Evolutionary conservation across 2,113 vertebrate genomes (phyloP).

Genomic region (Rhegmatorhina hoffmannsi): DNA sequence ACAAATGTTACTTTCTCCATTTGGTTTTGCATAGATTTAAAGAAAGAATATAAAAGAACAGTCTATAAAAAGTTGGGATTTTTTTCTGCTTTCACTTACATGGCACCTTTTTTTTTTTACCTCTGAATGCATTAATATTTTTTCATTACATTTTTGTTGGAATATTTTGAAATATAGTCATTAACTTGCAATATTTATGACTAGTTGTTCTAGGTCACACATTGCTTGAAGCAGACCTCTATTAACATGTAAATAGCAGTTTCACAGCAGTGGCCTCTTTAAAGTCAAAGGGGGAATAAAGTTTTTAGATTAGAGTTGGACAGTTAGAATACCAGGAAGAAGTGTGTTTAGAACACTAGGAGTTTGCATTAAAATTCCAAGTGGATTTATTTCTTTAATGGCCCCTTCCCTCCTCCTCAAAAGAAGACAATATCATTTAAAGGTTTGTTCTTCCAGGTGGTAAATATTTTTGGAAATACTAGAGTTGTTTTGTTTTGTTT

Average conservation of each 20-base stretch:
- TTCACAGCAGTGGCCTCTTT: slow-evolving; percentile 21
- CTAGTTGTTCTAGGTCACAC: neutral
- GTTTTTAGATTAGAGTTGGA: neutral
- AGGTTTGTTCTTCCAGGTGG: neutral
- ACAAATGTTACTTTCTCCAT: neutral
- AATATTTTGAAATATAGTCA: slow-evolving; percentile 29
- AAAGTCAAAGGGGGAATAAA: slow-evolving; percentile 38
- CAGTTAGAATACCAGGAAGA: neutral
- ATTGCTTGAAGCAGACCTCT: slow-evolving; percentile 31
- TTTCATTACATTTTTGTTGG: neutral
- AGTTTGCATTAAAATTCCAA: neutral
- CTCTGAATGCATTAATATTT: slow-evolving; percentile 8
- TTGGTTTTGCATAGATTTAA: neutral
- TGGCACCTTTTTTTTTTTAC: neutral
- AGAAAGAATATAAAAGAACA: neutral
- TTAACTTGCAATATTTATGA: slow-evolving; percentile 5
- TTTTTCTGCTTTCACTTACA: neutral
- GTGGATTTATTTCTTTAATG: neutral
- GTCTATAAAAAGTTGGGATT: neutral
- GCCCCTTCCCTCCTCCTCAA: neutral
- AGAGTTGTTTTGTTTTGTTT: neutral
- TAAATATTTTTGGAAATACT: neutral
- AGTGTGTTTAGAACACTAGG: neutral
- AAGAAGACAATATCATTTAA: neutral
- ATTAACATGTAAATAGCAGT: slow-evolving; percentile 53